Percentiles rank a stretch among this genome's conserved stretches.
phyloP scores from a whole-genome alignment of 2,888 invertebrate species.

The Diloba caeruleocephala region DNA sequence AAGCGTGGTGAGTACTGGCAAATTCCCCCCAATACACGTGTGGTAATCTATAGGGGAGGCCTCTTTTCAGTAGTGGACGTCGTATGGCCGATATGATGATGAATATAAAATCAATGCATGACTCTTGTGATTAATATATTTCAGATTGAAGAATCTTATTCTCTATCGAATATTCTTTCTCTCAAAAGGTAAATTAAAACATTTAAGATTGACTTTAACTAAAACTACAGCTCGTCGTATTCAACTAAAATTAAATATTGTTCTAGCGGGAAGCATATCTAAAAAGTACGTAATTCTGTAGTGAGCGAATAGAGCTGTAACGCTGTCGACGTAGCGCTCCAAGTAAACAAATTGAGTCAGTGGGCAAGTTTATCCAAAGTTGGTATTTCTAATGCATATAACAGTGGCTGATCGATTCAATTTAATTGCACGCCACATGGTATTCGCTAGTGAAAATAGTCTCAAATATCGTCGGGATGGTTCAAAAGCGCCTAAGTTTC shows the following conservation, averaged over 20 bases:
- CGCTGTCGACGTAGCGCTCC: slow-evolving; percentile 60
- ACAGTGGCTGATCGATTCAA: slow-evolving; percentile 29
- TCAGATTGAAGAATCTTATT: no score
- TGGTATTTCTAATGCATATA: slow-evolving; percentile 50
- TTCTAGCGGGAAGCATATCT: slow-evolving; percentile 40
- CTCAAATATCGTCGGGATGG: no score
- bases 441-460: no score
- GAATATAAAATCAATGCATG: no score
- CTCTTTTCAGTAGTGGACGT: no score
- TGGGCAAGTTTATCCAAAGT: slow-evolving; percentile 62
- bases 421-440: background rate
- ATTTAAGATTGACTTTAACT: slow-evolving; percentile 28
- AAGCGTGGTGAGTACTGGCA: no score
- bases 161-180: no score
- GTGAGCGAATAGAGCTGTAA: slow-evolving; percentile 63
- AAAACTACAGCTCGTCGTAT: slow-evolving; percentile 31
- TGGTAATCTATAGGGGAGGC: no score
- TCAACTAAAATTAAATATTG: slow-evolving; percentile 43
- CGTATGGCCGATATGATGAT: no score
- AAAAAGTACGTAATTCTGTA: slow-evolving; percentile 57
- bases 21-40: no score
- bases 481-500: no score
- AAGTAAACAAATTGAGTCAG: slow-evolving; percentile 72
- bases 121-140: no score
- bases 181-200: slow-evolving; percentile 31